Evolutionary conservation across 2,113 vertebrate species (phyloP).

Genomic region (Tetrao urogallus): DNA sequence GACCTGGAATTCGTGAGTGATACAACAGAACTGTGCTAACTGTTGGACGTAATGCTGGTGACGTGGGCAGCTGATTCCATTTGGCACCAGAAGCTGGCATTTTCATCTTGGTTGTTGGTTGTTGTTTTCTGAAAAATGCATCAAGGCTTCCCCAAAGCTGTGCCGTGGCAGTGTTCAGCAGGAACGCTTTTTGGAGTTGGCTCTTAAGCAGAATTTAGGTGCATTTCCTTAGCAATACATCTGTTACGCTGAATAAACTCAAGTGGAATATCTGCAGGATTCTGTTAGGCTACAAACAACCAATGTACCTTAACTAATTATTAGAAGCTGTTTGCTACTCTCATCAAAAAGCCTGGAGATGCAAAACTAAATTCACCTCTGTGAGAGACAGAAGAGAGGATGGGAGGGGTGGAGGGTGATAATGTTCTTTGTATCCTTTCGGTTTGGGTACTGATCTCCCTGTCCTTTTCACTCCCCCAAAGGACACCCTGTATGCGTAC

Average conservation of each 20-base stretch:
- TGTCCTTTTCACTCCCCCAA: not conserved
- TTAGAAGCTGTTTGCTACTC: not conserved
- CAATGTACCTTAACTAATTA: not conserved
- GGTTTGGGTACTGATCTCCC: not conserved
- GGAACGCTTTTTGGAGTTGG: not conserved
- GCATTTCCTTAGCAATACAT: not conserved
- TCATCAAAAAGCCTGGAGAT: not conserved
- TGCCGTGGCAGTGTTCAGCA: not conserved
- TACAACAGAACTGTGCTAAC: not conserved
- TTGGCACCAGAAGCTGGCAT: not conserved
- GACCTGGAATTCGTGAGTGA: not conserved
- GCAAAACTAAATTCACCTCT: not conserved
- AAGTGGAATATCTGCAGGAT: not conserved
- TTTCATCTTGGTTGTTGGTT: not conserved
- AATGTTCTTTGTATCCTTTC: not conserved
- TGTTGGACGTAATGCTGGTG: not conserved
- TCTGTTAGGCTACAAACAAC: not conserved
- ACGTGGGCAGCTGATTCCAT: not conserved
- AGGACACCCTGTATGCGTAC: slow-evolving; percentile 95
- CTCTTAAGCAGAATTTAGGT: not conserved
- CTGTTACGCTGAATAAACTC: not conserved
- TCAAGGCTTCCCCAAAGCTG: not conserved
- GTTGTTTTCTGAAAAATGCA: not conserved
- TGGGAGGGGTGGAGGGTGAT: not conserved
- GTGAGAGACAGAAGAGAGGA: not conserved